phyloP scores from a whole-genome alignment of 37 sponge, comb jelly and placozoan species.

The Axinella damicornis region DNA sequence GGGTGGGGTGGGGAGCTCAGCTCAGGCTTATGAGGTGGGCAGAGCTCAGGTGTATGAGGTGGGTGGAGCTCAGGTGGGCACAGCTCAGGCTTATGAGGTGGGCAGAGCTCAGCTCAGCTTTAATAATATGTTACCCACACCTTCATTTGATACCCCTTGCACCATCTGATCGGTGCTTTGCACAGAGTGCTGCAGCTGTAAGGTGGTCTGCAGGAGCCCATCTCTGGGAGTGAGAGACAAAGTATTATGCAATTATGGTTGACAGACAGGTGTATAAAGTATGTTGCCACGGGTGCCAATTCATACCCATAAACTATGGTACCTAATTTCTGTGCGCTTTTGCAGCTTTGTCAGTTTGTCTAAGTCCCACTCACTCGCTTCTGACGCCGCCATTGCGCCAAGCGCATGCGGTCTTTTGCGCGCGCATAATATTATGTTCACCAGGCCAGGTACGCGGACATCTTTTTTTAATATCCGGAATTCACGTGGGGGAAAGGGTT shows the following conservation, averaged over 20 bases:
- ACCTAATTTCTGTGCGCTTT: slow-evolving; percentile 13
- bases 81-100: background rate
- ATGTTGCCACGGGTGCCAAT: background rate
- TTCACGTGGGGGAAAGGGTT: slow-evolving; percentile 24
- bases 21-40: no score
- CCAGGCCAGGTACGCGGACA: no score
- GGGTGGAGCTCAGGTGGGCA: no score
- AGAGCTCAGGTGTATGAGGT: no score
- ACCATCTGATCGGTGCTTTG: background rate
- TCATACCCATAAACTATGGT: background rate
- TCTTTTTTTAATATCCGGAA: slow-evolving; percentile 24
- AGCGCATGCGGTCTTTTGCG: no score
- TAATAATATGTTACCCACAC: no score
- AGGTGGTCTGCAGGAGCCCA: background rate
- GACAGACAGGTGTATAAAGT: background rate
- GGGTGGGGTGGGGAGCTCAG: no score
- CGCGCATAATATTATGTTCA: no score
- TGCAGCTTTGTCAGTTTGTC: slow-evolving; percentile 1
- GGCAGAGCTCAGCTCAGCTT: no score
- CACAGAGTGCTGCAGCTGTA: slow-evolving; percentile 4
- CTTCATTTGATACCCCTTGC: slow-evolving; percentile 9
- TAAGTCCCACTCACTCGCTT: background rate
- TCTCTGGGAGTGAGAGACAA: slow-evolving; percentile 6
- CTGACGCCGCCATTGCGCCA: no score
- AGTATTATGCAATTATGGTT: no score